Conservation (phyloP, 2,888 invertebrate genomes). For the Rhagophthalmus giganteus region DNA sequence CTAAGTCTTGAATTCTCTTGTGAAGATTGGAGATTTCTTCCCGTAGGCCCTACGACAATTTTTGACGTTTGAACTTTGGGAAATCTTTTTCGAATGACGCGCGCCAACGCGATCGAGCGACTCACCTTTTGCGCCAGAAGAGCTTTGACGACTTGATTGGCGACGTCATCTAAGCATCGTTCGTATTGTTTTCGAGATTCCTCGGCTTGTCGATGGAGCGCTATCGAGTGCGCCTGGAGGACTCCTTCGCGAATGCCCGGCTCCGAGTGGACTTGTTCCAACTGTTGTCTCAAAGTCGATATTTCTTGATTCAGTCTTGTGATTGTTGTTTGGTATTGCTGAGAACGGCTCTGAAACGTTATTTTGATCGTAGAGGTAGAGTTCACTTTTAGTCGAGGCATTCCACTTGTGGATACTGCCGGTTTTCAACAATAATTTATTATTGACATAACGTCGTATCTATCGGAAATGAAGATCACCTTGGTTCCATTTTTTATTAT, state of each 20-base stretch:
- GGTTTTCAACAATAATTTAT: too few species aligned
- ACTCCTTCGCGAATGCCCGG: conserved; percentile 60
- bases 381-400: too few species aligned
- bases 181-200: conserved; percentile 75
- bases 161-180: conserved; percentile 79
- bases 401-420: too few species aligned
- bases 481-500: too few species aligned
- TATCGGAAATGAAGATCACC: too few species aligned
- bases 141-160: conserved; percentile 80
- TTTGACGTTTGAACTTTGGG: not conserved
- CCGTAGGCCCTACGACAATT: conserved; percentile 66
- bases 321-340: conserved; percentile 71
- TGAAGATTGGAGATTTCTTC: conserved; percentile 77
- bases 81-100: too few species aligned
- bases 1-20: conserved; percentile 74
- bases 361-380: too few species aligned
- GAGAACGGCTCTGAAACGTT: conserved; percentile 65
- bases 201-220: conserved; percentile 66
- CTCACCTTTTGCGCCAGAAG: conserved; percentile 80
- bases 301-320: conserved; percentile 69
- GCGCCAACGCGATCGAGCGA: not conserved
- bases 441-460: too few species aligned
- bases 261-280: conserved; percentile 54
- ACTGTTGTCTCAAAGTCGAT: conserved; percentile 66
- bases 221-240: conserved; percentile 64